These are phyloP conservation scores for Bimastos eiseni DNA, from an alignment of 2,888 invertebrate species.

Conservation along the genomic window DNA sequence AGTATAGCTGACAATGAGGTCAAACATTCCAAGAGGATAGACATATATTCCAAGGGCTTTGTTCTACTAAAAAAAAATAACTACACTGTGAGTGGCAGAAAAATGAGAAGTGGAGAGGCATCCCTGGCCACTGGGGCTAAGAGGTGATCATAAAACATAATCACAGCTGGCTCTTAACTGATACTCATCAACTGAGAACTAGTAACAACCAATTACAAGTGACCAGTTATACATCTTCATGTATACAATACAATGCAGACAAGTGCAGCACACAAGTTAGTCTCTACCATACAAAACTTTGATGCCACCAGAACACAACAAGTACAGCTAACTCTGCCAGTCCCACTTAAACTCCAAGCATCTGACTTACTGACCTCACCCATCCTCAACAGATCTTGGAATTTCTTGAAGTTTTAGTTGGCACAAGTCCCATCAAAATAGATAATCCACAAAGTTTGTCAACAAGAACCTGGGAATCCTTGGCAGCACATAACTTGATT, in stretches of 20 bases:
- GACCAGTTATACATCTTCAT: background rate
- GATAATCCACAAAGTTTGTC: background rate
- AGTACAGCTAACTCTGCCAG: background rate
- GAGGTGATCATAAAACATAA: background rate
- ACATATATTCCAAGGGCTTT: background rate
- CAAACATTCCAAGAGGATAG: background rate
- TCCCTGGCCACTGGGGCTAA: background rate
- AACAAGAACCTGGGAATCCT: background rate
- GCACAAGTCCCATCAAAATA: background rate
- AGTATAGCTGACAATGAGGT: background rate
- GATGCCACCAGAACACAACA: background rate
- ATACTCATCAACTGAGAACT: background rate
- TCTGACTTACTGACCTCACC: background rate
- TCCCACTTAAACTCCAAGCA: background rate
- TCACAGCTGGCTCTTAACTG: background rate
- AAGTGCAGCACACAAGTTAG: background rate
- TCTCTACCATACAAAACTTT: background rate
- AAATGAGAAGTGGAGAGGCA: background rate
- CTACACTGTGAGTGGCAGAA: background rate
- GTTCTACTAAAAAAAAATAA: background rate
- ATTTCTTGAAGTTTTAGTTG: background rate
- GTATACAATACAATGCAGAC: background rate
- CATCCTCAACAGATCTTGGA: background rate
- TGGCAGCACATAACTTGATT: background rate
- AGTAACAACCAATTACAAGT: background rate